Percentiles rank a stretch among this genome's conserved stretches.
Evolutionary conservation across 2,797 vertebrate genomes (phyloP).

Genomic region (Schizopygopsis malacanthus): DNA sequence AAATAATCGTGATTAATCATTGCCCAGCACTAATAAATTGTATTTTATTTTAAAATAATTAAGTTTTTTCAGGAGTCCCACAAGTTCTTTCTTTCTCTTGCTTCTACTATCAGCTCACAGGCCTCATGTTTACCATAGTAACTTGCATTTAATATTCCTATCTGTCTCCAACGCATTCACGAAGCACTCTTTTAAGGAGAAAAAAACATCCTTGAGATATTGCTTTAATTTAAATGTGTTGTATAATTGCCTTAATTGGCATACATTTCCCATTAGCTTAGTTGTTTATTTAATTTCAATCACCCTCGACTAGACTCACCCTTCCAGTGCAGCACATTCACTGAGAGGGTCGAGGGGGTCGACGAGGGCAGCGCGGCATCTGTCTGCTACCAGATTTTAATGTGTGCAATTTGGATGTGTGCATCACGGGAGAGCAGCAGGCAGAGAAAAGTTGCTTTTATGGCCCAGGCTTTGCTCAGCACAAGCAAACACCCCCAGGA

Average conservation of each 20-base stretch:
- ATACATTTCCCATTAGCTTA: slow-evolving; percentile 28
- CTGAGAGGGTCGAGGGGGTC: slow-evolving; percentile 9
- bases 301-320: not conserved
- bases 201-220: not conserved
- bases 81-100: not conserved
- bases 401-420: slow-evolving; percentile 67
- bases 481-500: slow-evolving; percentile 67
- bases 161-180: not conserved
- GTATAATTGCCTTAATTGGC: slow-evolving; percentile 11
- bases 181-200: not conserved
- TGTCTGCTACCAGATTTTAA: slow-evolving; percentile 64
- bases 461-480: slow-evolving; percentile 61
- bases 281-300: slow-evolving; percentile 29
- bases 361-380: slow-evolving; percentile 12
- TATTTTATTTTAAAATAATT: not conserved
- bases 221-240: slow-evolving; percentile 1
- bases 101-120: not conserved
- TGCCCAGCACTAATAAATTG: not conserved
- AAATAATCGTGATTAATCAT: no score
- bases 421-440: slow-evolving; percentile 51
- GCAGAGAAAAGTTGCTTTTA: slow-evolving; percentile 65
- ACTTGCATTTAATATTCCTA: not conserved
- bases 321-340: not conserved
- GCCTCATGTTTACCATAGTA: not conserved
- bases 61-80: not conserved